Percentiles rank a stretch among this genome's conserved stretches.
Evolutionary conservation across 2,113 vertebrate species (phyloP).

Genomic region (Vulpes lagopus): DNA sequence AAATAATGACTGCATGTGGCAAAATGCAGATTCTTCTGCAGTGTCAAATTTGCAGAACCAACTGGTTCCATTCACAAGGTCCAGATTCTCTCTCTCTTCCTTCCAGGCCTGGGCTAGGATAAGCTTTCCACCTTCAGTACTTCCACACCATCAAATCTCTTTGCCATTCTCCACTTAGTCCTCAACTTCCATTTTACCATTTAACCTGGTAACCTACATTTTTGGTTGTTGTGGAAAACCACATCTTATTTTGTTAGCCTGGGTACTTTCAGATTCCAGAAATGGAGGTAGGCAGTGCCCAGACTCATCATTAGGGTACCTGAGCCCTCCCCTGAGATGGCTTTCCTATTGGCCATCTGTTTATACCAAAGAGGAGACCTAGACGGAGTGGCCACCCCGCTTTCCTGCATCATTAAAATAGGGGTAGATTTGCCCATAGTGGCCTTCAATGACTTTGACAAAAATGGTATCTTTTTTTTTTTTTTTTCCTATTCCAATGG

Average conservation of each 20-base stretch:
- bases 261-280: not conserved
- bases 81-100: not conserved
- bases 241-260: not conserved
- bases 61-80: not conserved
- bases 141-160: not conserved
- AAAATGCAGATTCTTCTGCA: not conserved
- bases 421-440: not conserved
- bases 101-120: not conserved
- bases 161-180: not conserved
- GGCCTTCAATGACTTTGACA: not conserved
- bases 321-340: rapidly evolving
- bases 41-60: rapidly evolving
- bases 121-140: not conserved
- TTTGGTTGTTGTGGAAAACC: not conserved
- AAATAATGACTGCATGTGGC: not conserved
- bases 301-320: rapidly evolving
- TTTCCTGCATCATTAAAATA: not conserved
- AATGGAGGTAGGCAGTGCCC: not conserved
- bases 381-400: rapidly evolving
- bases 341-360: not conserved
- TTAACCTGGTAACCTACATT: constrained; percentile 5
- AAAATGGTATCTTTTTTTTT: not conserved
- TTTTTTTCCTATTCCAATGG: not conserved
- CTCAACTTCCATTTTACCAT: not conserved
- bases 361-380: not conserved